phyloP scores from a whole-genome alignment of 2,797 vertebrate species.

The Gymnocypris eckloni region DNA sequence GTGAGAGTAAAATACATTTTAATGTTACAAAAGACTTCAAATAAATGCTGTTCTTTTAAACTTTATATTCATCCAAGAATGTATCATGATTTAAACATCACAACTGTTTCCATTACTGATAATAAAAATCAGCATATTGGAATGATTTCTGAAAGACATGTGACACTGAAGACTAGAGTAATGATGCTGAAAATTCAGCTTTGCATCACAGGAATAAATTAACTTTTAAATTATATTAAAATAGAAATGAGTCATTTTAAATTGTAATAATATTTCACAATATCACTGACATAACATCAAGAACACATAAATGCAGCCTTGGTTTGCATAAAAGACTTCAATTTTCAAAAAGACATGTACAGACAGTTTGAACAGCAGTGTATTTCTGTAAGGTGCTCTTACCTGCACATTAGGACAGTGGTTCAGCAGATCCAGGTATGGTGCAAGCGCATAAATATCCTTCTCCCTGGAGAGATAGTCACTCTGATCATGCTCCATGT shows the following conservation, averaged over 20 bases:
- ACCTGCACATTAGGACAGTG: constrained; percentile 90
- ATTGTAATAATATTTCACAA: neutral
- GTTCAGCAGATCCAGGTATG: constrained; percentile 93
- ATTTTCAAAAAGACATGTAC: too few relatives aligned
- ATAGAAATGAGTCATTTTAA: neutral
- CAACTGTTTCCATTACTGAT: neutral
- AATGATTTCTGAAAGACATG: neutral
- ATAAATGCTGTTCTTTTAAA: neutral
- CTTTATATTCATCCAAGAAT: neutral
- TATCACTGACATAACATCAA: neutral
- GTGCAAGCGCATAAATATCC: constrained; percentile 88
- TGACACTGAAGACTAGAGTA: neutral
- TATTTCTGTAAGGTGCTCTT: neutral
- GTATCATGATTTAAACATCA: neutral
- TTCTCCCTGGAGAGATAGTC: constrained; percentile 79
- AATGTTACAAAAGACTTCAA: neutral
- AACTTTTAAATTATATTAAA: neutral
- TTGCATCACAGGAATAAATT: neutral
- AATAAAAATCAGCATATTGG: neutral
- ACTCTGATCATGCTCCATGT: constrained; percentile 78
- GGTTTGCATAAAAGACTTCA: neutral
- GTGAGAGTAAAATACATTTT: neutral
- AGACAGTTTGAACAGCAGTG: neutral
- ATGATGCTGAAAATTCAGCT: neutral
- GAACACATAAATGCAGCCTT: neutral